phyloP scores from a whole-genome alignment of 30 jellyfish, hydroid and myxozoan species.

The Hydra vulgaris region DNA sequence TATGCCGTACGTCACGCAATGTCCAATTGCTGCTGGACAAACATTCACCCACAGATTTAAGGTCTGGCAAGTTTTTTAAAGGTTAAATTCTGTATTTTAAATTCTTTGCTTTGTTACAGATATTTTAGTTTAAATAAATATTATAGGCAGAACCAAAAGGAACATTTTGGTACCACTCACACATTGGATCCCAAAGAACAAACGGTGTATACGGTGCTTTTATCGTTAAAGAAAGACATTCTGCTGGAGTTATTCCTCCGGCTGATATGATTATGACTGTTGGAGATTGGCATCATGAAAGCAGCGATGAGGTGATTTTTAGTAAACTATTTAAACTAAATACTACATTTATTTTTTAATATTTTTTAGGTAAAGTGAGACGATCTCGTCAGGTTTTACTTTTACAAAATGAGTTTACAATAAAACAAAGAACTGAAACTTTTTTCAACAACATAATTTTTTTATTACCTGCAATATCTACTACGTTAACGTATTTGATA shows the following conservation, averaged over 20 bases:
- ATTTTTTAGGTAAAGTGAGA: too few species aligned
- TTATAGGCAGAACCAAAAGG: conserved; percentile 90
- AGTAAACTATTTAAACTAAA: neutral
- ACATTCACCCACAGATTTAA: conserved; percentile 79
- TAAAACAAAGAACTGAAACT: too few species aligned
- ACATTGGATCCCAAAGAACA: conserved; percentile 87
- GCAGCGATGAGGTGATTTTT: conserved; percentile 28
- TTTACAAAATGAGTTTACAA: too few species aligned
- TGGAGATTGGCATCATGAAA: conserved; percentile 97
- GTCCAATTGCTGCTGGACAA: conserved; percentile 98
- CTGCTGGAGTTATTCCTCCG: conserved; percentile 56
- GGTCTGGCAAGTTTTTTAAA: conserved; percentile 41
- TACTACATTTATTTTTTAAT: too few species aligned
- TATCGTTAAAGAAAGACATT: conserved; percentile 65
- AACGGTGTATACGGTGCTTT: conserved; percentile 91
- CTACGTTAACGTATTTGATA: too few species aligned
- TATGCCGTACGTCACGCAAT: conserved; percentile 80
- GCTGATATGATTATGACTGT: conserved; percentile 86
- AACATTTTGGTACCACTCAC: conserved; percentile 96
- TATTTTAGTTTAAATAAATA: too few species aligned
- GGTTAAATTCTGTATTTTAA: neutral
- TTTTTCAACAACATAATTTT: too few species aligned
- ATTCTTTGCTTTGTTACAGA: neutral
- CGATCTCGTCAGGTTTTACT: too few species aligned
- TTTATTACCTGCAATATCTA: too few species aligned